phyloP scores from a whole-genome alignment of 2,113 vertebrate species.

The Myrmophylax atrothorax region DNA sequence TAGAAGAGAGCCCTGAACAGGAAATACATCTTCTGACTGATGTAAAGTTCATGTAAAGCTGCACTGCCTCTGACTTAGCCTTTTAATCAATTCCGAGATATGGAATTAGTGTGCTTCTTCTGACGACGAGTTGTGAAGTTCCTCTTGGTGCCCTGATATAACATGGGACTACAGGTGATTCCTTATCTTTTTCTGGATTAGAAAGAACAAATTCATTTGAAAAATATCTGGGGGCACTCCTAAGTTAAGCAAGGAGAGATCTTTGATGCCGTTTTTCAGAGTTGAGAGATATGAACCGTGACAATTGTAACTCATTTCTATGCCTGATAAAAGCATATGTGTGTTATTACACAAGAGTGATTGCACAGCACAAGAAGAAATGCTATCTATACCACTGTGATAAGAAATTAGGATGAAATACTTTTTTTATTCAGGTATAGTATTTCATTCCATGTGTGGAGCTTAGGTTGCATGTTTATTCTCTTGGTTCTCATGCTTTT shows the following conservation, averaged over 20 bases:
- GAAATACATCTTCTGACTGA: background rate
- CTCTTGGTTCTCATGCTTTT: background rate
- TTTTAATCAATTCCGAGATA: background rate
- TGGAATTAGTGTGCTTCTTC: background rate
- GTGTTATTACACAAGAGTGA: background rate
- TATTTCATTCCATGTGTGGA: background rate
- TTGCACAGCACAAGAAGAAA: background rate
- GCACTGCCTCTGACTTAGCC: background rate
- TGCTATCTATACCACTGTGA: background rate
- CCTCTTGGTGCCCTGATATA: background rate
- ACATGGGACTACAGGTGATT: background rate
- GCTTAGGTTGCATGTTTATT: background rate
- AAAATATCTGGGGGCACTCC: background rate
- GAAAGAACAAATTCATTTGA: background rate
- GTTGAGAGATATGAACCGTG: background rate
- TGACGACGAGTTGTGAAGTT: background rate
- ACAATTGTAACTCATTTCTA: background rate
- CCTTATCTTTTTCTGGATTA: background rate
- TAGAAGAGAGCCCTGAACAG: background rate
- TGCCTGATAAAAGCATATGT: background rate
- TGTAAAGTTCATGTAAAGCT: background rate
- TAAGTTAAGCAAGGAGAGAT: background rate
- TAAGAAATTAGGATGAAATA: constrained; percentile 23
- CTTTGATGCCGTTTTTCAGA: background rate
- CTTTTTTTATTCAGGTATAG: background rate